Evolutionary conservation across 2,888 invertebrate genomes (phyloP), one percentile per base, ranked within the genome.

Genomic region (Apoda limacodes): DNA sequence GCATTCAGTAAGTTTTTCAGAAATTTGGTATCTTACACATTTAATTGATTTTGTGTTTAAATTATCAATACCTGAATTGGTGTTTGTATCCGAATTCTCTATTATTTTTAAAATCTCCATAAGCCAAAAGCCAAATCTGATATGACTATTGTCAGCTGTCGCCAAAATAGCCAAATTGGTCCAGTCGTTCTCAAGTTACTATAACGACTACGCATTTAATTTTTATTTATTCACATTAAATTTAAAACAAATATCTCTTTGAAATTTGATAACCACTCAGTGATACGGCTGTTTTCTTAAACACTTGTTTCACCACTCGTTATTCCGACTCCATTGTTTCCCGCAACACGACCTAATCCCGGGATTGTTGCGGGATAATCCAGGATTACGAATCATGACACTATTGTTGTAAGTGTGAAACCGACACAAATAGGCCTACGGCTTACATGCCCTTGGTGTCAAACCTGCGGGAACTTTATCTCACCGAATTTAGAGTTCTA

Each of bases 381-480:
- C 68, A 52, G 78, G 78, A 75, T 80, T 75, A 76, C 60, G 78
- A 78, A 80, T 80, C 78, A 80, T 80, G 80, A 74, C 80, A 75
- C 80, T 78, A 80, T 80, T 80, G 80, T 80, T 78, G 76, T 74
- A 78, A 78, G 80, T 80, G 80, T 76, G 80, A 80, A 80, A 76
- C 76, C 76, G 78, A 76, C 78, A 66, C 74, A 80, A 80, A 80
- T 74, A 76, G 74, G 78, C 75, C 74, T 58, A 56, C 51, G 58
- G 66, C 60, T 65, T 60, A 42, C 46, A 42, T 52, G 43, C 50
- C 63, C 63, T 45, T 45, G 45, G 33, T 37, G 29, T 32, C 34
- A 39, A 34, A 36, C 42, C 33, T 36, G 22, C 22, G 12, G 1
- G 14, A 9, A n/a, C n/a, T n/a, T 5, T 2, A 3, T 10, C 3